These are phyloP conservation scores for Triplophysa rosa DNA, from an alignment of 2,113 vertebrate genomes.

Conservation along the genomic window DNA sequence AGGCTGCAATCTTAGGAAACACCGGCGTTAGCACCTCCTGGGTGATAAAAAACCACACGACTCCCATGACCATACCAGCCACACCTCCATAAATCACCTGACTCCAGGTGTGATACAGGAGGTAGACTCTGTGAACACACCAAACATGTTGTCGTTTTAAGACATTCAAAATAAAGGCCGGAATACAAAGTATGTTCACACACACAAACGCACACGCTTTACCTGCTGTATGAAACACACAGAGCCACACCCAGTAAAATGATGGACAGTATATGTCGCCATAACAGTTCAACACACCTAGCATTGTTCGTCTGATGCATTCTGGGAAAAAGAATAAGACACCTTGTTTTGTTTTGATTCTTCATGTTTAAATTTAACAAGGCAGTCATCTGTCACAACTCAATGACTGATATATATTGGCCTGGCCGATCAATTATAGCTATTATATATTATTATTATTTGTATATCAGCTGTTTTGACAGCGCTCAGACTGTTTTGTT, in stretches of 20 bases:
- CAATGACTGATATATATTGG: no score
- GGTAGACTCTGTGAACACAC: slow-evolving; percentile 84
- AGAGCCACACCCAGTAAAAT: slow-evolving; percentile 86
- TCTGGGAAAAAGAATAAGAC: slow-evolving; percentile 66
- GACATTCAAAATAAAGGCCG: background rate
- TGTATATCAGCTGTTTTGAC: no score
- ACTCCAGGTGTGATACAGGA: slow-evolving; percentile 97
- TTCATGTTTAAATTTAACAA: no score
- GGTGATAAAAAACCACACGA: slow-evolving; percentile 93
- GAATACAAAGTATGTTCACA: background rate
- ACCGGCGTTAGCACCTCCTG: slow-evolving; percentile 96
- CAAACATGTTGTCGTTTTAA: background rate
- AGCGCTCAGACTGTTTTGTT: no score
- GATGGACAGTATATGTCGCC: slow-evolving; percentile 93
- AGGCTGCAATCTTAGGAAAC: slow-evolving; percentile 97
- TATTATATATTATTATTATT: no score
- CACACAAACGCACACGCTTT: slow-evolving; percentile 37
- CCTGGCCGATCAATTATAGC: no score
- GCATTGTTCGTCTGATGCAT: slow-evolving; percentile 99
- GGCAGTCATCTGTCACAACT: no score
- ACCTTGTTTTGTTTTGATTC: no score
- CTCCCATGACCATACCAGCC: slow-evolving; percentile 84
- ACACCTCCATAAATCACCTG: slow-evolving; percentile 92
- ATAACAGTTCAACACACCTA: slow-evolving; percentile 94
- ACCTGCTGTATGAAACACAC: slow-evolving; percentile 98